These are phyloP conservation scores for Garrulus glandarius DNA, from an alignment of 2,797 vertebrate species.

Conservation along the genomic window DNA sequence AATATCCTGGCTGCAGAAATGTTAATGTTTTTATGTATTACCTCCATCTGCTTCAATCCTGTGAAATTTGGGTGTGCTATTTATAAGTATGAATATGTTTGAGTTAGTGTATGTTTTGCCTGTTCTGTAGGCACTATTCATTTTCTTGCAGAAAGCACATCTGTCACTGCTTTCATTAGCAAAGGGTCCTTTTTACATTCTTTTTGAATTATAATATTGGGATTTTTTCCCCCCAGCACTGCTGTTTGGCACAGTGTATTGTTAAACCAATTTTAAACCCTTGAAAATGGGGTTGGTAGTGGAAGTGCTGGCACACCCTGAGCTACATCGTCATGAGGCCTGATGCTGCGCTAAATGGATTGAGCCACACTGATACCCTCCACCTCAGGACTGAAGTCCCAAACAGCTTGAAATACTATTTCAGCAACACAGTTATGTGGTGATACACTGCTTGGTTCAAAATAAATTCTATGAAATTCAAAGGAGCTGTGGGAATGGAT, in stretches of 20 bases:
- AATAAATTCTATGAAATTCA: conserved; percentile 42
- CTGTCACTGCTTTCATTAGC: conserved; percentile 21
- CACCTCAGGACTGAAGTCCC: not conserved
- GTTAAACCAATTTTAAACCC: not conserved
- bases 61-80: conserved; percentile 49
- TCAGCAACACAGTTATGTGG: not conserved
- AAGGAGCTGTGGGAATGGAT: conserved; percentile 2
- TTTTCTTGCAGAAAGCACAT: conserved; percentile 43
- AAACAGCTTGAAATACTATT: not conserved
- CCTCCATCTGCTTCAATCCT: conserved; percentile 51
- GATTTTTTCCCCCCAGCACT: not conserved
- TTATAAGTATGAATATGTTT: conserved; percentile 53
- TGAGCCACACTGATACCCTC: not conserved
- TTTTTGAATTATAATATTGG: conserved; percentile 26
- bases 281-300: not conserved
- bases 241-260: not conserved
- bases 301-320: not conserved
- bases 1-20: conserved; percentile 46
- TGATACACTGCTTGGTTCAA: conserved; percentile 9
- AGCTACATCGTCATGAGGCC: not conserved
- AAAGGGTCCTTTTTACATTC: not conserved
- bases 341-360: not conserved
- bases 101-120: conserved; percentile 10
- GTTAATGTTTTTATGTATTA: conserved; percentile 57
- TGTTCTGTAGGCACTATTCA: not conserved